Conservation (phyloP, 2,113 vertebrate genomes). For the Plecotus auritus region DNA sequence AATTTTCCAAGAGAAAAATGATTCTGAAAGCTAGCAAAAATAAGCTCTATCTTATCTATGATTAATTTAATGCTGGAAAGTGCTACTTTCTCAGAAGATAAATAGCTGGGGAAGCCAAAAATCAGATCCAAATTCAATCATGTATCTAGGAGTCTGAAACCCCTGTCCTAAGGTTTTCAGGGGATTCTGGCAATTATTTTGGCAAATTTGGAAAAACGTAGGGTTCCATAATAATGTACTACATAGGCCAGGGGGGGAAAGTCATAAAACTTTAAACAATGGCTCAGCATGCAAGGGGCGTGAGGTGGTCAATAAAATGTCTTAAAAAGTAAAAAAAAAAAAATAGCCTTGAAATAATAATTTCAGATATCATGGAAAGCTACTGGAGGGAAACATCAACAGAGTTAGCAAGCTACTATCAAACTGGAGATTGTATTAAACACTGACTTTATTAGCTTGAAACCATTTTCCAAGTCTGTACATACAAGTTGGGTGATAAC, state of each 20-base stretch:
- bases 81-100: neutral
- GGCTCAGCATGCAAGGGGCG: neutral
- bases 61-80: conserved; percentile 7
- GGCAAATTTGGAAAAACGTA: neutral
- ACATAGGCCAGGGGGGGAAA: neutral
- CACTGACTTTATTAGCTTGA: neutral
- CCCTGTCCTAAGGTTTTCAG: neutral
- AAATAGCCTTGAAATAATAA: neutral
- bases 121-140: neutral
- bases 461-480: neutral
- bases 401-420: neutral
- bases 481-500: neutral
- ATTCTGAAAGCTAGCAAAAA: neutral
- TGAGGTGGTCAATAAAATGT: neutral
- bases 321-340: neutral
- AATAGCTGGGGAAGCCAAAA: neutral
- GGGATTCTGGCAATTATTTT: neutral
- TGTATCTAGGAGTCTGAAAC: neutral
- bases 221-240: neutral
- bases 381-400: neutral
- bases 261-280: neutral
- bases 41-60: neutral
- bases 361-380: neutral
- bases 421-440: neutral
- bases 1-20: conserved; percentile 3